Evolutionary conservation across 1,140 invertebrate species (phyloP).

Genomic region (Drosophila hydei): DNA sequence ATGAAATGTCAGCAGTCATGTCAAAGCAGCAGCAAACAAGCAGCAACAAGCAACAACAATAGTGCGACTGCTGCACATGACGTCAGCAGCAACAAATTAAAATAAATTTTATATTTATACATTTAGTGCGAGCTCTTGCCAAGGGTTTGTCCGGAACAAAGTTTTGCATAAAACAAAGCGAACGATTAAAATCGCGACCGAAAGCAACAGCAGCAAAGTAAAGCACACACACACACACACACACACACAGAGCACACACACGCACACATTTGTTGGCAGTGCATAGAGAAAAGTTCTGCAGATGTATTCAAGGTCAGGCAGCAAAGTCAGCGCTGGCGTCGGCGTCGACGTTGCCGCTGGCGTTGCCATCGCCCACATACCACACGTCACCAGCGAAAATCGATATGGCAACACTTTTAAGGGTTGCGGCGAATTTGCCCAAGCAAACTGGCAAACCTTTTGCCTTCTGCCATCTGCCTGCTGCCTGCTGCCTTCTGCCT

Average conservation of each 20-base stretch:
- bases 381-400: constrained; percentile 57
- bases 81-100: constrained; percentile 49
- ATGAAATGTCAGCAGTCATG: constrained; percentile 50
- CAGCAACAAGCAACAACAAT: constrained; percentile 12
- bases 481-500: background rate
- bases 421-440: constrained; percentile 75
- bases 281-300: constrained; percentile 59
- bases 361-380: constrained; percentile 14
- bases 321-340: constrained; percentile 63
- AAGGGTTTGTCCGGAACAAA: constrained; percentile 36
- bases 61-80: constrained; percentile 38
- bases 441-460: constrained; percentile 39
- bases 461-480: background rate
- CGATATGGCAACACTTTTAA: constrained; percentile 80
- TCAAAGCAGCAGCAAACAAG: constrained; percentile 25
- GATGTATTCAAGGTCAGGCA: constrained; percentile 78
- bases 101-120: constrained; percentile 38
- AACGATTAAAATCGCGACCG: constrained; percentile 48
- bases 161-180: constrained; percentile 47
- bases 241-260: constrained; percentile 14
- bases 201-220: constrained; percentile 38
- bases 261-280: constrained; percentile 53
- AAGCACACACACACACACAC: constrained; percentile 19
- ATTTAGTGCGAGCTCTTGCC: constrained; percentile 30
- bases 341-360: constrained; percentile 20